phyloP scores from a whole-genome alignment of 2,888 invertebrate genomes.

The Drosophila phalerata region DNA sequence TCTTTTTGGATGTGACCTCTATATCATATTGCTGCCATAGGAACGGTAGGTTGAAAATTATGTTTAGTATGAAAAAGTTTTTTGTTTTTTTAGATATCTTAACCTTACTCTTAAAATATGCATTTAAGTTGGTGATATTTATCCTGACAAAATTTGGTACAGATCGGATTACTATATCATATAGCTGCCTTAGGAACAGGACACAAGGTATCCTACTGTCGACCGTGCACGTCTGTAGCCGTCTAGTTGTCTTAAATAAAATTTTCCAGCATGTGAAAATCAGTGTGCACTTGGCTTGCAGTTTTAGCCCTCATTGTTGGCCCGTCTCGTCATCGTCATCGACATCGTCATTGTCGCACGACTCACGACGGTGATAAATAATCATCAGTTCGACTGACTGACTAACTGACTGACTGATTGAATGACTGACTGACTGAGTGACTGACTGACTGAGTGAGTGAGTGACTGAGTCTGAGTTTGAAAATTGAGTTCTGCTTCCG shows the following conservation, averaged over 20 bases:
- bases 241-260: neutral
- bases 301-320: constrained; percentile 34
- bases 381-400: constrained; percentile 64
- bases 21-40: too few species aligned
- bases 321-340: constrained; percentile 62
- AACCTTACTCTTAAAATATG: too few species aligned
- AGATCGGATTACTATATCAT: too few species aligned
- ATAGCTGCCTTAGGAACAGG: too few species aligned
- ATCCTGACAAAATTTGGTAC: too few species aligned
- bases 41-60: too few species aligned
- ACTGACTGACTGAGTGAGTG: constrained; percentile 22
- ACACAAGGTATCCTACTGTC: too few species aligned
- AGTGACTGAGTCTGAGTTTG: constrained; percentile 21
- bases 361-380: constrained; percentile 82
- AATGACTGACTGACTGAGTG: constrained; percentile 13
- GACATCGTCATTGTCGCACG: constrained; percentile 78
- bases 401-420: constrained; percentile 24
- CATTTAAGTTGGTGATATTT: too few species aligned
- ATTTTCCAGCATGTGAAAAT: constrained; percentile 1
- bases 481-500: constrained; percentile 36
- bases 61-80: too few species aligned
- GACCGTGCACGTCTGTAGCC: too few species aligned
- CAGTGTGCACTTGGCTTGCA: constrained; percentile 35
- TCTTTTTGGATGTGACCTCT: too few species aligned
- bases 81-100: too few species aligned